Evolutionary conservation across 1,140 invertebrate genomes (phyloP).

Genomic region (Sarcophaga peregrina): DNA sequence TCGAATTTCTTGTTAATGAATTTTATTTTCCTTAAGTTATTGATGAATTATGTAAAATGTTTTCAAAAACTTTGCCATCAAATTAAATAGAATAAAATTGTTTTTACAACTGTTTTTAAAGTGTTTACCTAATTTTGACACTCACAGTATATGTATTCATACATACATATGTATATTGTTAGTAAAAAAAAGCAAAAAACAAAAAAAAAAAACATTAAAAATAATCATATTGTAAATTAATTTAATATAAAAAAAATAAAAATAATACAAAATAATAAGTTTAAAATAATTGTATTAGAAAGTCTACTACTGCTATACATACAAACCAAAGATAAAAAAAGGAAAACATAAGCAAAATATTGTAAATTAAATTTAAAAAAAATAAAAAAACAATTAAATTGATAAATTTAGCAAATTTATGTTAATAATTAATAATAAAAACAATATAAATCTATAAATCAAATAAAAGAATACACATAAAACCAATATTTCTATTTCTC

Average conservation of each 20-base stretch:
- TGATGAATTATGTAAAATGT: no score
- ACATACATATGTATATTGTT: background rate
- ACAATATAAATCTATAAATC: conserved; percentile 26
- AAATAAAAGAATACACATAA: conserved; percentile 1
- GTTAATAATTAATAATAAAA: conserved; percentile 22
- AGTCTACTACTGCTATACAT: no score
- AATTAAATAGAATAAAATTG: no score
- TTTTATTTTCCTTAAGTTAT: no score
- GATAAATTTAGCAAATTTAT: conserved; percentile 16
- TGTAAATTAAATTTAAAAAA: background rate
- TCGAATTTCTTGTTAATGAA: no score
- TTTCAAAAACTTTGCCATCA: no score
- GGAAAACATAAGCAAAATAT: background rate
- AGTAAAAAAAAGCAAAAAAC: background rate
- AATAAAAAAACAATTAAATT: background rate
- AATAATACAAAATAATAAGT: no score
- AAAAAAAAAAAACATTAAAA: background rate
- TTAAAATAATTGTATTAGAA: no score
- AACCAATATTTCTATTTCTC: background rate
- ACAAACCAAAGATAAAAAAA: no score
- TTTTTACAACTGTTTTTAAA: no score
- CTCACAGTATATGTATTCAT: background rate
- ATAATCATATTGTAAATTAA: conserved; percentile 14
- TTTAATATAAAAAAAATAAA: background rate
- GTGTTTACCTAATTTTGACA: no score